phyloP scores from a whole-genome alignment of 2,113 vertebrate species.

The Turdus rufiventris region DNA sequence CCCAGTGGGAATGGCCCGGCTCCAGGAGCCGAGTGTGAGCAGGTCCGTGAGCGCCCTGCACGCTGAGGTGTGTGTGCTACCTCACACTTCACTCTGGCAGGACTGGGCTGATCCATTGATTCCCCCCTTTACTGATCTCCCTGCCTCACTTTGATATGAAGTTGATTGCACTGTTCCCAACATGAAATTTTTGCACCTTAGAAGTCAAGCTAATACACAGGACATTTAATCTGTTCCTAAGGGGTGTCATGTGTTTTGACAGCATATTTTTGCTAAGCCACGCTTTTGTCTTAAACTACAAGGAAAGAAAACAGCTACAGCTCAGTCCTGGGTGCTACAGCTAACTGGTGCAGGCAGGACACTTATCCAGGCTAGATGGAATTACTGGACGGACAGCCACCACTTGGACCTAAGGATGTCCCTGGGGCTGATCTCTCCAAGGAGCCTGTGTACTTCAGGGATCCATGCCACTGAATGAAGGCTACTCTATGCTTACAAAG shows the following conservation, averaged over 20 bases:
- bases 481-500: conserved; percentile 69
- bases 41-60: background rate
- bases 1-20: background rate
- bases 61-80: background rate
- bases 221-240: conserved; percentile 36
- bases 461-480: conserved; percentile 51
- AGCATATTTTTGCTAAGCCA: background rate
- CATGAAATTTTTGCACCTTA: conserved; percentile 46
- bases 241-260: background rate
- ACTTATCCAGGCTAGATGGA: conserved; percentile 15
- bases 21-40: background rate
- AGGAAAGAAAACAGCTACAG: conserved; percentile 20
- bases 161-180: conserved; percentile 54
- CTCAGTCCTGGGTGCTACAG: conserved; percentile 43
- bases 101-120: background rate
- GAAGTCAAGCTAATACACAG: conserved; percentile 42
- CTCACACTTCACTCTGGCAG: conserved; percentile 8
- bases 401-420: background rate
- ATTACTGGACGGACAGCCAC: background rate
- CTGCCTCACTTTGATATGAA: background rate
- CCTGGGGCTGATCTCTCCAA: background rate
- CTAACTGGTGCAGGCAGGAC: conserved; percentile 50
- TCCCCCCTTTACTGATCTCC: background rate
- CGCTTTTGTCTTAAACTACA: conserved; percentile 4
- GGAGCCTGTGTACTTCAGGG: conserved; percentile 25